Evolutionary conservation across 1,140 invertebrate species (phyloP).

Genomic region (Lepidurus packardi): DNA sequence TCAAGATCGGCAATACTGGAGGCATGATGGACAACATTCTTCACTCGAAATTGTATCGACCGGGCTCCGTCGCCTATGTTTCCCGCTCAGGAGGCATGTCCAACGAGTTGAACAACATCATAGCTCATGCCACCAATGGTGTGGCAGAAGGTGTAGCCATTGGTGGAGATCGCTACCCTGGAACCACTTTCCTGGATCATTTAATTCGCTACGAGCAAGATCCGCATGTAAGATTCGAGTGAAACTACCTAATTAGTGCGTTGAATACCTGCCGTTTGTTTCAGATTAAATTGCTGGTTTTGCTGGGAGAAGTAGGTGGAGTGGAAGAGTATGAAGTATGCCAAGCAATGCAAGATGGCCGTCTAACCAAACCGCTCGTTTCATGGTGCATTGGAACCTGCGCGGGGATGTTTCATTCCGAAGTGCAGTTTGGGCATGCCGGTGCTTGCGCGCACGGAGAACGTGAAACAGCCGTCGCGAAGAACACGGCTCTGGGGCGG

Average conservation of each 20-base stretch:
- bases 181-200: conserved; percentile 97
- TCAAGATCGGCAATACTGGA: conserved; percentile 99
- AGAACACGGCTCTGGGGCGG: conserved; percentile 76
- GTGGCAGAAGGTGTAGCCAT: conserved; percentile 98
- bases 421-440: conserved; percentile 99
- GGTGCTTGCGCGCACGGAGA: conserved; percentile 95
- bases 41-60: conserved; percentile 91
- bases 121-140: conserved; percentile 93
- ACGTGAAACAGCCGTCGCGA: conserved; percentile 86
- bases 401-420: conserved; percentile 84
- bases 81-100: conserved; percentile 99
- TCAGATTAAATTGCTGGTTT: conserved; percentile 87
- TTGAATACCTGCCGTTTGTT: conserved; percentile 42
- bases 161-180: conserved; percentile 98
- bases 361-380: conserved; percentile 88
- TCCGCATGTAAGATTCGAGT: conserved; percentile 48
- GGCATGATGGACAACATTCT: conserved; percentile 99
- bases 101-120: conserved; percentile 98
- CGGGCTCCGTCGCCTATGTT: conserved; percentile 94
- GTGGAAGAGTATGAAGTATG: conserved; percentile 98
- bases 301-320: conserved; percentile 97
- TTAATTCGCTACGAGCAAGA: conserved; percentile 75
- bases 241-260: conserved; percentile 16
- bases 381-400: conserved; percentile 98
- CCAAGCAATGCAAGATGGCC: conserved; percentile 69